These are phyloP conservation scores for Nothoprocta pentlandii DNA, from an alignment of 2,113 vertebrate genomes.

Conservation along the genomic window DNA sequence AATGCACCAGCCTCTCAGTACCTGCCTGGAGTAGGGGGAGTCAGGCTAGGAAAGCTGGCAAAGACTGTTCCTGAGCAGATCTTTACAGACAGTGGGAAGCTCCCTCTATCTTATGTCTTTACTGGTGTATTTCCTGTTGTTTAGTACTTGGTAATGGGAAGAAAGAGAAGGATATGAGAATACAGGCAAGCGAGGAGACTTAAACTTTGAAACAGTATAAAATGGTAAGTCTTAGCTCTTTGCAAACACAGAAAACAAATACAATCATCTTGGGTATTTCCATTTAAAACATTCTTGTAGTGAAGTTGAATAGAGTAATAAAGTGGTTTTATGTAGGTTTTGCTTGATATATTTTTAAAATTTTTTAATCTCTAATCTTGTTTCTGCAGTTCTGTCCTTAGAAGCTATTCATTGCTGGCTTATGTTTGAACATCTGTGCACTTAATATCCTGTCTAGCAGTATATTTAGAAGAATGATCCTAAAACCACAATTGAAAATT, in stretches of 20 bases:
- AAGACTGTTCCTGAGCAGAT: neutral
- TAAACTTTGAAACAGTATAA: neutral
- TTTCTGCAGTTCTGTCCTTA: neutral
- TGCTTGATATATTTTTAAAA: neutral
- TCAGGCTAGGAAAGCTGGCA: neutral
- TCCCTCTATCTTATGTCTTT: neutral
- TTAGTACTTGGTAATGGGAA: neutral
- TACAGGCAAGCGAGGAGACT: neutral
- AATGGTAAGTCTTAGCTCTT: neutral
- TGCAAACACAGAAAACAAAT: neutral
- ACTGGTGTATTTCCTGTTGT: neutral
- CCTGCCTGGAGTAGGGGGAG: neutral
- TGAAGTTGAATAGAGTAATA: neutral
- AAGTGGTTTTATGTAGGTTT: neutral
- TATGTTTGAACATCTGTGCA: neutral
- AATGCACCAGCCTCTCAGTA: neutral
- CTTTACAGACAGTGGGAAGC: neutral
- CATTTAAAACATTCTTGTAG: neutral
- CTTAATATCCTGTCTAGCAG: neutral
- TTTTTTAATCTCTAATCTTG: neutral
- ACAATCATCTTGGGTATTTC: neutral
- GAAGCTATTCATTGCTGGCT: neutral
- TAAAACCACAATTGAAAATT: neutral
- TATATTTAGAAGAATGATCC: neutral
- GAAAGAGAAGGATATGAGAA: neutral